phyloP scores from a whole-genome alignment of 2,113 vertebrate species.

The Patagioenas fasciata region DNA sequence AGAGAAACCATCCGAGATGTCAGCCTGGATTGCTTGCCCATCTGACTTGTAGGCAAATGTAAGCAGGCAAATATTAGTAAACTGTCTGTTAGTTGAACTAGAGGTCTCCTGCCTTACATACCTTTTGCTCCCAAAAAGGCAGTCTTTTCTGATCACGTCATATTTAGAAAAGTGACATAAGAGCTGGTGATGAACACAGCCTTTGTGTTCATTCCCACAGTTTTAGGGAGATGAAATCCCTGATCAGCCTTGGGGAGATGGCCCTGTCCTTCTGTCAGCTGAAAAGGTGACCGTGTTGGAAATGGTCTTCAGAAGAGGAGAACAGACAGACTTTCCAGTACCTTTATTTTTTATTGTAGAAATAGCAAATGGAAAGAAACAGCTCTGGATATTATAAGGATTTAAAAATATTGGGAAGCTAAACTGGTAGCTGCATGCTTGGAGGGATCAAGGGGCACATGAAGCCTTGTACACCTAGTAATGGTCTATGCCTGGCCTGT shows the following conservation, averaged over 20 bases:
- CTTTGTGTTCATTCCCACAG: background rate
- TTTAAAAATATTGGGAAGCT: background rate
- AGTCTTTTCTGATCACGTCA: background rate
- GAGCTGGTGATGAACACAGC: background rate
- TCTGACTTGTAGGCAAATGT: background rate
- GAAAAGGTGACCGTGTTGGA: background rate
- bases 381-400: background rate
- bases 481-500: background rate
- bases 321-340: background rate
- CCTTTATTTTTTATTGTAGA: background rate
- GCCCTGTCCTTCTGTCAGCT: background rate
- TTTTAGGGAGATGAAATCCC: background rate
- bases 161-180: background rate
- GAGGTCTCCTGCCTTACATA: background rate
- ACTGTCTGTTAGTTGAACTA: background rate
- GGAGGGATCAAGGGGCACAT: background rate
- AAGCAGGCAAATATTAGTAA: background rate
- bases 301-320: background rate
- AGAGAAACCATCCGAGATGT: background rate
- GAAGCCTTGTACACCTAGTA: background rate
- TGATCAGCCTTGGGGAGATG: background rate
- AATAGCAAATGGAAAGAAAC: background rate
- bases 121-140: background rate
- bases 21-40: background rate
- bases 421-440: background rate